A percentile compares a stretch with the other conserved stretches of the same genome.
phyloP scores from a whole-genome alignment of 2,113 vertebrate species.

The Paradisaea rubra region DNA sequence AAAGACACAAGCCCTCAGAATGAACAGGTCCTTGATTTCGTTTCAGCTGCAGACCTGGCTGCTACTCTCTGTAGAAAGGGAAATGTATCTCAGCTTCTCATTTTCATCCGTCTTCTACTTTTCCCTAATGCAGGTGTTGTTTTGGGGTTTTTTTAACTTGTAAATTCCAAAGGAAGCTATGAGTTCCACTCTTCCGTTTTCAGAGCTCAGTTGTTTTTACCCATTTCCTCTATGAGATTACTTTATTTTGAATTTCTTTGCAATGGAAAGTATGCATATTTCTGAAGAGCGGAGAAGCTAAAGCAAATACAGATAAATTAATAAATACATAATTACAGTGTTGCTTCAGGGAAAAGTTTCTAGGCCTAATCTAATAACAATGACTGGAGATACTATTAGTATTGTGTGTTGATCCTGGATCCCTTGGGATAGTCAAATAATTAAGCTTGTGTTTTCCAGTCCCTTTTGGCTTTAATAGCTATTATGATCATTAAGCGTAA shows the following conservation, averaged over 20 bases:
- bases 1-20: neutral
- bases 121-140: neutral
- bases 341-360: constrained; percentile 22
- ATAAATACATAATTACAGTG: constrained; percentile 22
- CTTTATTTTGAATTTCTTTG: neutral
- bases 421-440: neutral
- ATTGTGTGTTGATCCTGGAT: neutral
- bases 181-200: neutral
- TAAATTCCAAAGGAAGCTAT: neutral
- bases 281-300: neutral
- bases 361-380: constrained; percentile 18
- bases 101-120: neutral
- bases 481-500: neutral
- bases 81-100: neutral
- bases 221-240: neutral
- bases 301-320: constrained; percentile 27
- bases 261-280: neutral
- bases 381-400: neutral
- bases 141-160: neutral
- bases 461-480: constrained; percentile 16
- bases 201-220: neutral
- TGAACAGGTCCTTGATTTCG: neutral
- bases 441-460: constrained; percentile 31
- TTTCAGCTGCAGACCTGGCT: neutral
- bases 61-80: neutral